phyloP scores from a whole-genome alignment of 2,113 vertebrate genomes.

The Halichoerus grypus region DNA sequence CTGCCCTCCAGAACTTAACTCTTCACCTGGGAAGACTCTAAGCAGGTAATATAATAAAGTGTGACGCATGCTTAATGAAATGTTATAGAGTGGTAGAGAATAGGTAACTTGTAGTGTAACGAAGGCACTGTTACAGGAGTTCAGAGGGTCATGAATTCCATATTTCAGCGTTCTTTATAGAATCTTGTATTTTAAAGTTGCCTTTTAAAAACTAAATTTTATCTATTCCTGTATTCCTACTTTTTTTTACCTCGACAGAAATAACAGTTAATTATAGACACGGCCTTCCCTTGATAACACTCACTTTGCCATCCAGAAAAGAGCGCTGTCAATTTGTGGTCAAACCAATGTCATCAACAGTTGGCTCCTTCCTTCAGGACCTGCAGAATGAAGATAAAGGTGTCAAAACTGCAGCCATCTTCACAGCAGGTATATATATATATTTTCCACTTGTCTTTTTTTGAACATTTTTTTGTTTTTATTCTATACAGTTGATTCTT shows the following conservation, averaged over 20 bases:
- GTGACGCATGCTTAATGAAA: background rate
- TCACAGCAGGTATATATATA: constrained; percentile 87
- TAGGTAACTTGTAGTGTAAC: background rate
- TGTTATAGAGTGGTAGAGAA: background rate
- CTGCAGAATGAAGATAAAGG: constrained; percentile 93
- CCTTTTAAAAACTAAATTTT: background rate
- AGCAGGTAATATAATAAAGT: background rate
- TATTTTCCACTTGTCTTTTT: background rate
- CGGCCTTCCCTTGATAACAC: constrained; percentile 92
- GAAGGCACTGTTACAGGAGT: background rate
- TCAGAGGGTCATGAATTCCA: background rate
- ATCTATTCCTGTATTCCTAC: background rate
- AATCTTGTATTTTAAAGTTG: background rate
- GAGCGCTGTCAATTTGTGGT: constrained; percentile 94
- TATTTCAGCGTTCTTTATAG: background rate
- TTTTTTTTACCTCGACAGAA: constrained; percentile 82
- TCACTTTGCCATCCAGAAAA: constrained; percentile 92
- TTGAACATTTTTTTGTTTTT: background rate
- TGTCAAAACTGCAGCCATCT: constrained; percentile 84
- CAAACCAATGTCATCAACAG: constrained; percentile 90
- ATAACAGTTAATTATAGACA: constrained; percentile 90
- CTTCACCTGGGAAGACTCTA: background rate
- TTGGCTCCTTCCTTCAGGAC: constrained; percentile 91
- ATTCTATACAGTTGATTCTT: background rate
- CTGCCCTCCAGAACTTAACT: background rate